These are phyloP conservation scores for Rhogogaster chlorosoma DNA, from an alignment of 2,888 invertebrate genomes.

Conservation along the genomic window DNA sequence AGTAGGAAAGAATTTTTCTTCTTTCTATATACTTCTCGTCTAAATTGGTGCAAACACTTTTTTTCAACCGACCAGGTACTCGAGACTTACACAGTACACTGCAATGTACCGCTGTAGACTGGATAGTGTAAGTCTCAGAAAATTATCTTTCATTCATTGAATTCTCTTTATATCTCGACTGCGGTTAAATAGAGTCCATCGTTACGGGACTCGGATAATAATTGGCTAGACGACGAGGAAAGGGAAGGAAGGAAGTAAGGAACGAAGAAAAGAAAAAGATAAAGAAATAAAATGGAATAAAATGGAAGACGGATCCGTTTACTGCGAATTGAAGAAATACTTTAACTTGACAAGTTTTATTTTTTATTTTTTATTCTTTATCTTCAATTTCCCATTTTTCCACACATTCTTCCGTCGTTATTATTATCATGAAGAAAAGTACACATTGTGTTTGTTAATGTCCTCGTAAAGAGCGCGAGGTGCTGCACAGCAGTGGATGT, in stretches of 20 bases:
- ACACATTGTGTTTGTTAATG: not conserved
- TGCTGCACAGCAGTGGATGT: not conserved
- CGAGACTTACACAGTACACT: not conserved
- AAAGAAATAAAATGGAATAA: not conserved
- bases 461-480: not conserved
- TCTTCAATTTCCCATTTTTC: no score
- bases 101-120: not conserved
- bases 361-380: no score
- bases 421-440: not conserved
- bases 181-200: not conserved
- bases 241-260: not conserved
- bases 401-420: not conserved
- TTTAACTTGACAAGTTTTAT: no score
- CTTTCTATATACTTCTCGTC: not conserved
- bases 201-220: not conserved
- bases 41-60: not conserved
- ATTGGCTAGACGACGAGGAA: slow-evolving; percentile 21
- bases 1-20: not conserved
- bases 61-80: not conserved
- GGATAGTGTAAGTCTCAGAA: not conserved
- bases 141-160: slow-evolving; percentile 26
- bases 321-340: no score
- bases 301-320: no score
- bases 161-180: slow-evolving; percentile 7
- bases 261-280: not conserved